Conservation (phyloP, 2,113 vertebrate species). For the Psittacara wagleri region DNA sequence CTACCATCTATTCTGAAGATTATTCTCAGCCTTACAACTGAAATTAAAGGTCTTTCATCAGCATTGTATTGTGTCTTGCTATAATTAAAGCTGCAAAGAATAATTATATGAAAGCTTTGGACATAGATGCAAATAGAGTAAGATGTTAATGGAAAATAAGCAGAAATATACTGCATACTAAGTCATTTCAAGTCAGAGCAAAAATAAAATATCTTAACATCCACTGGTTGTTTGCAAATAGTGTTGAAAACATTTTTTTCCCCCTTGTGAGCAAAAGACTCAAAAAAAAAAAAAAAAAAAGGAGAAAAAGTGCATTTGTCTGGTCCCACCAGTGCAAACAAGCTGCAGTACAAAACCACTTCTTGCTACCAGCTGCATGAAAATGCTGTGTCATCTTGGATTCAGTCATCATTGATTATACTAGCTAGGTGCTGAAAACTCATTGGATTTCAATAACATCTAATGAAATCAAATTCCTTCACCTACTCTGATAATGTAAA, state of each 20-base stretch:
- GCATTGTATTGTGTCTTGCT: not conserved
- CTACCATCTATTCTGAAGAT: slow-evolving; percentile 30
- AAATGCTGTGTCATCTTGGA: not conserved
- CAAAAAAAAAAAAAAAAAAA: not conserved
- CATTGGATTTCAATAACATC: not conserved
- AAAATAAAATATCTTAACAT: not conserved
- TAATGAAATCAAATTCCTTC: not conserved
- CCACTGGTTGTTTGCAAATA: not conserved
- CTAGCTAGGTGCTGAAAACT: not conserved
- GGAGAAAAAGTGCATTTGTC: not conserved
- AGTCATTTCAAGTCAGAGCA: not conserved
- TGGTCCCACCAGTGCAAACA: not conserved
- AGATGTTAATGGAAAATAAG: not conserved
- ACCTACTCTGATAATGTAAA: not conserved
- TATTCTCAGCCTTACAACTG: not conserved
- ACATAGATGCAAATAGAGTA: not conserved
- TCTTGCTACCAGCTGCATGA: not conserved
- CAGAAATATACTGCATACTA: not conserved
- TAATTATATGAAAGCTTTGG: slow-evolving; percentile 22
- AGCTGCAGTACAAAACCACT: not conserved
- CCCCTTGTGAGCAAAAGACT: not conserved
- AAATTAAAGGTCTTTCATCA: slow-evolving; percentile 58
- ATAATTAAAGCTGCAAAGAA: slow-evolving; percentile 66
- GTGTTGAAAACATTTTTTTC: not conserved
- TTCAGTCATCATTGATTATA: not conserved